phyloP scores from a whole-genome alignment of 1,140 invertebrate species.

The Neomicropteryx cornuta region DNA sequence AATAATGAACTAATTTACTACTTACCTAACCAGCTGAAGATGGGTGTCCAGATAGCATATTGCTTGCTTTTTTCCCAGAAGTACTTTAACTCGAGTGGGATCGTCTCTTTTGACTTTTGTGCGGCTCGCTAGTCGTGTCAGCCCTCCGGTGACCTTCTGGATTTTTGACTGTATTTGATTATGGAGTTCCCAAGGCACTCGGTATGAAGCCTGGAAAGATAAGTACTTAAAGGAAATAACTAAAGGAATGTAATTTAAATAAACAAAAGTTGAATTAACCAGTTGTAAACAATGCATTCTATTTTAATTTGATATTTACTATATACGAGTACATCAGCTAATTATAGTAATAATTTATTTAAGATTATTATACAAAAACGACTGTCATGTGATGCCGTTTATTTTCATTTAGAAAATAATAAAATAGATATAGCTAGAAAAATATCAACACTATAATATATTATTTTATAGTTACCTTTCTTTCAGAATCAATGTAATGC shows the following conservation, averaged over 20 bases:
- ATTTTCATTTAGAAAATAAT: too few relatives aligned
- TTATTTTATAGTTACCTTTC: conserved; percentile 45
- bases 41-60: conserved; percentile 36
- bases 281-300: too few relatives aligned
- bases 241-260: too few relatives aligned
- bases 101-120: conserved; percentile 72
- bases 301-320: too few relatives aligned
- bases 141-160: conserved; percentile 88
- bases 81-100: conserved; percentile 30
- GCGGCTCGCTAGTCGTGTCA: conserved; percentile 76
- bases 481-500: conserved; percentile 80
- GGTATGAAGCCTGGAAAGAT: conserved; percentile 50
- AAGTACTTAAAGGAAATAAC: conserved; percentile 2
- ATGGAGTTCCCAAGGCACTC: conserved; percentile 82
- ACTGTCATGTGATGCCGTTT: too few relatives aligned
- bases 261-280: too few relatives aligned
- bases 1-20: too few relatives aligned
- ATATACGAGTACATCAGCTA: too few relatives aligned
- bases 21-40: conserved; percentile 38
- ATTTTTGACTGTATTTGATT: conserved; percentile 95
- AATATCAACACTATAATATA: too few relatives aligned
- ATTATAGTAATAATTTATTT: too few relatives aligned
- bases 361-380: too few relatives aligned
- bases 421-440: too few relatives aligned
- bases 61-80: conserved; percentile 40